Base-by-base conservation (phyloP, 2,113 vertebrate species). In the Pholis gunnellus region DNA sequence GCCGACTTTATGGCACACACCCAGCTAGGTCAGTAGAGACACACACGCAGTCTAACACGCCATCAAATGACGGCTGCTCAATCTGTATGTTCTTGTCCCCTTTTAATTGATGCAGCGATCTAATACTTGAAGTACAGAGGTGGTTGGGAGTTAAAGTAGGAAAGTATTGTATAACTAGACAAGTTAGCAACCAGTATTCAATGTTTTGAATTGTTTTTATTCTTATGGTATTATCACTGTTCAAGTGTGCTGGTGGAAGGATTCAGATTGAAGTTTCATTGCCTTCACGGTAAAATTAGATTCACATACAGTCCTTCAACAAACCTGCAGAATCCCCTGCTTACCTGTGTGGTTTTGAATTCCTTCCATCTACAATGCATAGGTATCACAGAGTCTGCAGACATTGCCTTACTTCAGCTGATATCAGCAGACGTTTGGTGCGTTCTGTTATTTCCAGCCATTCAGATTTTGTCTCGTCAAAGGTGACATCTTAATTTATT, bases 1-100 rank as follows among this genome's bases (percentile, higher is more conserved):
- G 94, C 97, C 83, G 97, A 98, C 94, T 96, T 97, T 52, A 96
- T 96, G 96, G 96, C 97, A 82, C 97, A 97, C 95, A 94, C 96
- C 92, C 97, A 96, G 89, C 91, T 98, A 95, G 98, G 98, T 99
- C 91, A 97, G 97, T 97, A 34, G 34, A 34, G 95, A 77, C 63
- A 42, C 78, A 46, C 60, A 72, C 25, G 38, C 68, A 46, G 74
- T 34, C 72, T 67, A 57, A 66, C 71, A 78, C 22, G 25, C 40
- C 36, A 27, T 74, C 40, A 71, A 46, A 9, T 44, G 17, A 54
- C n/a, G 4, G 31, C n/a, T 65, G 27, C 20, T 5, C 29, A 14
- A n/a, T 72, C 34, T 65, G 31, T 64, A 14, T 73, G 61, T 31
- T 80, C 10, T 66, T 38, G 29, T 42, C 11, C 25, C 4, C 18